Evolutionary conservation across 2,113 vertebrate species (phyloP), one percentile per base, ranked within the genome.

Genomic region (Glaucomys volans): DNA sequence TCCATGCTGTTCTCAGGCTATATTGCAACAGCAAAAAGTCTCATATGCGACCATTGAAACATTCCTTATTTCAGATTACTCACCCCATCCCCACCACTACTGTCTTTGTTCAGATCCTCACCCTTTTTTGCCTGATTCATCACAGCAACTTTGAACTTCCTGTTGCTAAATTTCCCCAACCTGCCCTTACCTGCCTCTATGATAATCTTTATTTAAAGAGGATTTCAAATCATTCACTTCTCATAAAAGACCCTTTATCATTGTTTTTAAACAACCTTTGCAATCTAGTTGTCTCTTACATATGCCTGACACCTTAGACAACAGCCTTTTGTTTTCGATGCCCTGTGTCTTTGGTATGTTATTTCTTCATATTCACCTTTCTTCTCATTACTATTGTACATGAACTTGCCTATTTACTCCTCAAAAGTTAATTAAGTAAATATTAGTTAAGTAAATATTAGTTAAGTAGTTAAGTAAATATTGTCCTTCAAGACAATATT

Each of bases 381-480:
- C 24, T 91, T 76, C 42, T 84, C 57, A 67, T 86, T 57, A 50
- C 74, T 93, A 72, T 84, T 80, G 17, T 32, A 84, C 22, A 2
- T 90, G 13, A 54, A 91, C 22, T 91, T 9, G 76, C n/a, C 14
- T 87, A 54, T 79, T 37, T 88, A 52, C 4, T 71, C 13, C 32
- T 74, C 13, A 94, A 11, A 54, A 77, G 7, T 89, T 76, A 83
- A 79, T 79, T 94, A 87, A 89, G n/a, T n/a, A n/a, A n/a, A n/a
- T n/a, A n/a, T n/a, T n/a, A n/a, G n/a, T n/a, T n/a, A n/a, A n/a
- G n/a, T n/a, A n/a, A n/a, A n/a, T n/a, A n/a, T n/a, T n/a, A n/a
- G n/a, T n/a, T n/a, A n/a, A n/a, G n/a, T n/a, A n/a, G n/a, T n/a
- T n/a, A n/a, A n/a, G n/a, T n/a, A n/a, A n/a, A n/a, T n/a, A n/a